Percentiles rank a stretch among this genome's conserved stretches.
phyloP scores from a whole-genome alignment of 2,113 vertebrate species.

The Pseudorhombus dupliciocellatus region DNA sequence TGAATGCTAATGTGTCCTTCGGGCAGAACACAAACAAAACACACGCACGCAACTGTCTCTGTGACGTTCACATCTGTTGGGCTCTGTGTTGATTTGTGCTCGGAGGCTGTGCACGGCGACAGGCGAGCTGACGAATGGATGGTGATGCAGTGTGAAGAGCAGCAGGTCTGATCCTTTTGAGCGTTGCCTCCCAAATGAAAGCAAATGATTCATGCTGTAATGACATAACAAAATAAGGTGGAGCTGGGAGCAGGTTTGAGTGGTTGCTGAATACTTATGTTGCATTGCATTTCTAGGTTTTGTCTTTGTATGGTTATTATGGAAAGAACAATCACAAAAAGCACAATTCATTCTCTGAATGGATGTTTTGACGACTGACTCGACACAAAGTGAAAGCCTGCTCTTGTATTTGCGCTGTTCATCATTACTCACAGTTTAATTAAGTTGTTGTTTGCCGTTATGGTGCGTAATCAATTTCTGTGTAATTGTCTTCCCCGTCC shows the following conservation, averaged over 20 bases:
- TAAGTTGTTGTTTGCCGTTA: not conserved
- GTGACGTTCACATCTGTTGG: slow-evolving; percentile 7
- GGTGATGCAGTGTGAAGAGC: too few relatives aligned
- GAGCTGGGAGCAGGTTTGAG: too few relatives aligned
- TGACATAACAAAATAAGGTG: too few relatives aligned
- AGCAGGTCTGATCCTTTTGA: too few relatives aligned
- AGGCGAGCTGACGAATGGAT: too few relatives aligned
- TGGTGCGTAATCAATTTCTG: not conserved
- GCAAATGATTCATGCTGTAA: too few relatives aligned
- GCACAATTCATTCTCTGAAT: not conserved
- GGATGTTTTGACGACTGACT: not conserved
- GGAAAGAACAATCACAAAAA: too few relatives aligned
- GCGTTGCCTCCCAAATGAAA: too few relatives aligned
- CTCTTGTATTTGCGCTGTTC: not conserved
- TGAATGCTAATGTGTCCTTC: slow-evolving; percentile 71
- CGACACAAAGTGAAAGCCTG: not conserved
- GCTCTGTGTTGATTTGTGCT: not conserved
- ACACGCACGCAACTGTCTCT: slow-evolving; percentile 54
- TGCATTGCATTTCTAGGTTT: too few relatives aligned
- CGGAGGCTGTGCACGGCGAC: not conserved
- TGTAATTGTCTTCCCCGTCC: not conserved
- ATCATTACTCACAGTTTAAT: not conserved
- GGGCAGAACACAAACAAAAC: slow-evolving; percentile 52
- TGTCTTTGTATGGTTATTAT: too few relatives aligned
- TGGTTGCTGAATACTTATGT: too few relatives aligned